Conservation (phyloP, 2,113 vertebrate species). For the Indicator indicator region DNA sequence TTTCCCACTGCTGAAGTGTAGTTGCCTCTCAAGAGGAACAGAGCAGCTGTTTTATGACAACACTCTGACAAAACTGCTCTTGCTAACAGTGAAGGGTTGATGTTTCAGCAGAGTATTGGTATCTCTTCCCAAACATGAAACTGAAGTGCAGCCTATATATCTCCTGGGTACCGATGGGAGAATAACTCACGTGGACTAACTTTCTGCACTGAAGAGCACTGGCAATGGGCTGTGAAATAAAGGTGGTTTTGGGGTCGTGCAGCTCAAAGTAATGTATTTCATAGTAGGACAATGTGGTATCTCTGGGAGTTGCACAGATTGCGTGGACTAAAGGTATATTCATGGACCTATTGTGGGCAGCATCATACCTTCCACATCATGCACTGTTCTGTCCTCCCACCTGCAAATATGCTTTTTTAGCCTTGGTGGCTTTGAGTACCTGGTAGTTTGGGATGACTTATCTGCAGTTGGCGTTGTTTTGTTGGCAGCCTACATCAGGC, state of each 20-base stretch:
- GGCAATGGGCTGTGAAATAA: conserved; percentile 32
- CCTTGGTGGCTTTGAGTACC: background rate
- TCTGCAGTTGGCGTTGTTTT: conserved; percentile 30
- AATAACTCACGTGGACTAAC: conserved; percentile 4
- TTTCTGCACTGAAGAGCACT: conserved; percentile 18
- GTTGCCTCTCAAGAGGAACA: conserved; percentile 18
- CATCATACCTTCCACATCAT: background rate
- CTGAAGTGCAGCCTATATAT: background rate
- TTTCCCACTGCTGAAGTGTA: background rate
- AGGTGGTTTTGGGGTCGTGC: background rate
- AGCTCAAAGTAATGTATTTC: background rate
- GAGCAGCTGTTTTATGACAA: conserved; percentile 10
- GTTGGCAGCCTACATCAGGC: conserved; percentile 31
- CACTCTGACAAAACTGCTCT: background rate
- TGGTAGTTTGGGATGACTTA: conserved; percentile 33
- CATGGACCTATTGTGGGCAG: background rate
- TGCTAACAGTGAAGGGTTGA: conserved; percentile 27
- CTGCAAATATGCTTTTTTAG: conserved; percentile 22
- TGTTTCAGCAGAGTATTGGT: background rate
- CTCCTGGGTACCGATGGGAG: background rate
- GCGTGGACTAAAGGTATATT: background rate
- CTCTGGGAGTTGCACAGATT: background rate
- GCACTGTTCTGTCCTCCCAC: background rate
- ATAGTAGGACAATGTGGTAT: background rate
- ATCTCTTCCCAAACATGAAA: conserved; percentile 30